These are phyloP conservation scores for Panopea generosa DNA, from an alignment of 2,888 invertebrate genomes.

Conservation along the genomic window DNA sequence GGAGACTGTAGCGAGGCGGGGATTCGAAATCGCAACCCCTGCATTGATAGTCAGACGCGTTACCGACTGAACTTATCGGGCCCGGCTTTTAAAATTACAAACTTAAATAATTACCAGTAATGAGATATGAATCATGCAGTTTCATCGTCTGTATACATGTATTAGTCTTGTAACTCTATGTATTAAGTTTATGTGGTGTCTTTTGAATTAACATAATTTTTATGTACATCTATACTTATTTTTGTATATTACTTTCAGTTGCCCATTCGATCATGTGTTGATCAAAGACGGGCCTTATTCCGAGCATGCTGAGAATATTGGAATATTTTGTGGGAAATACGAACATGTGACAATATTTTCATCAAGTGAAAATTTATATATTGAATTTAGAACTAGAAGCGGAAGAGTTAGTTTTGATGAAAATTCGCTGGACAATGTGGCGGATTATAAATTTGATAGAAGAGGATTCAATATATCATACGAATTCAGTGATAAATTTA, in stretches of 20 bases:
- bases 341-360: conserved; percentile 97
- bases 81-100: too few relatives aligned
- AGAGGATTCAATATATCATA: conserved; percentile 99
- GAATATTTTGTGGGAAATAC: conserved; percentile 98
- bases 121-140: too few relatives aligned
- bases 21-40: too few relatives aligned
- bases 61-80: too few relatives aligned
- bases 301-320: conserved; percentile 95
- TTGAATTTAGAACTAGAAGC: conserved; percentile 96
- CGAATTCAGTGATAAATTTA: conserved; percentile 99
- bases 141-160: too few relatives aligned
- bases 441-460: conserved; percentile 89
- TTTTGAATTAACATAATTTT: too few relatives aligned
- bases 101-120: too few relatives aligned
- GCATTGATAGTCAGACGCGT: too few relatives aligned
- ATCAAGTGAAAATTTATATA: conserved; percentile 94
- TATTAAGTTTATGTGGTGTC: too few relatives aligned
- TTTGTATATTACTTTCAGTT: conserved; percentile 88
- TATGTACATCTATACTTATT: too few relatives aligned
- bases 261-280: conserved; percentile 99
- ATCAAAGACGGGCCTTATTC: conserved; percentile 96
- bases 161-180: too few relatives aligned
- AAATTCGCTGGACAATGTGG: conserved; percentile 72
- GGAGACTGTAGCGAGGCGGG: too few relatives aligned
- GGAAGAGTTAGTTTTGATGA: conserved; percentile 87